Evolutionary conservation across 2,113 vertebrate genomes (phyloP).

Genomic region (Scomber japonicus): DNA sequence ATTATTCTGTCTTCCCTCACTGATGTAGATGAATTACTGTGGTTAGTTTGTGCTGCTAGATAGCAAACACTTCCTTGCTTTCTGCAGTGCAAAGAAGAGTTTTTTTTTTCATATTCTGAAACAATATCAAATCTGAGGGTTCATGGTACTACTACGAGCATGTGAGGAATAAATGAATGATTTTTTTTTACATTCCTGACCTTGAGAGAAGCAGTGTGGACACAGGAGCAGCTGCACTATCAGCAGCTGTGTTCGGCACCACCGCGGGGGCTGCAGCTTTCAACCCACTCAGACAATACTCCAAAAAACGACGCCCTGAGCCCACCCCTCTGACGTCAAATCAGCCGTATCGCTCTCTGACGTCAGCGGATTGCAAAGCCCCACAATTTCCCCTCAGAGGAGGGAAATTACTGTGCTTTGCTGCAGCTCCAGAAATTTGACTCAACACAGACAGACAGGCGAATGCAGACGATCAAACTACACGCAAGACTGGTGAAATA

Average conservation of each 20-base stretch:
- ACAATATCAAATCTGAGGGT: not conserved
- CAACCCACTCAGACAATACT: constrained; percentile 49
- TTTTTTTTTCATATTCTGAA: not conserved
- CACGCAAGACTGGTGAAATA: not conserved
- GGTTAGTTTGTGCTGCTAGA: not conserved
- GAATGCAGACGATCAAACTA: constrained; percentile 15
- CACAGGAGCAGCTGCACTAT: constrained; percentile 63
- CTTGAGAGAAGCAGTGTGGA: constrained; percentile 51
- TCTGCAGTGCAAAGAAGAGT: no score
- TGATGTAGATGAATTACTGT: no score
- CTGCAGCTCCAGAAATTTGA: constrained; percentile 10
- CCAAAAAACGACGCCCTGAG: constrained; percentile 62
- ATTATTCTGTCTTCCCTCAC: no score
- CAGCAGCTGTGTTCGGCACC: constrained; percentile 55
- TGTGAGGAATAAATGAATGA: constrained; percentile 11
- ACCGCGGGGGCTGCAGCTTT: constrained; percentile 64
- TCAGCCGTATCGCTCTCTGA: constrained; percentile 61
- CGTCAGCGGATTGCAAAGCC: constrained; percentile 62
- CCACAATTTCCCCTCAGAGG: constrained; percentile 49
- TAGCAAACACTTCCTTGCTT: not conserved
- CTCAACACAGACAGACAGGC: constrained; percentile 28
- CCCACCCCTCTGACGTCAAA: constrained; percentile 71
- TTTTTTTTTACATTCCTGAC: constrained; percentile 40
- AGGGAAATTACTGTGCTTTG: constrained; percentile 44
- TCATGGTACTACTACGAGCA: not conserved